Evolutionary conservation across 1,140 invertebrate genomes (phyloP).

Genomic region (Philopotamus ludificatus): DNA sequence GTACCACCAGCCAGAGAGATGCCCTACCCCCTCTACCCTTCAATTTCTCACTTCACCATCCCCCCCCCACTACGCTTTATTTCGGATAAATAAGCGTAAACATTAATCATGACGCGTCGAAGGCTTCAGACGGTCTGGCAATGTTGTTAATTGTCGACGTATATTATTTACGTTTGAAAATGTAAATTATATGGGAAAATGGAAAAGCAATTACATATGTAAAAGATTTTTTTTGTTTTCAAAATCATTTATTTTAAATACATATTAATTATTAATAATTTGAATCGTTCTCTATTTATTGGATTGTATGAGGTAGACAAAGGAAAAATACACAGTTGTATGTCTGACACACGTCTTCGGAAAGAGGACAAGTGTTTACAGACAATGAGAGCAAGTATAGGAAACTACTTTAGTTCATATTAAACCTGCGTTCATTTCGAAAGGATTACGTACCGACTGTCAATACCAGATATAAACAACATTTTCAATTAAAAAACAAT

Average conservation of each 20-base stretch:
- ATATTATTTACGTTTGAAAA: neutral
- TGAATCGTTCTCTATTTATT: too few relatives aligned
- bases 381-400: neutral
- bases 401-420: neutral
- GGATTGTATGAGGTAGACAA: neutral
- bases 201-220: neutral
- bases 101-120: neutral
- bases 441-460: neutral
- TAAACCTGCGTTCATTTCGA: neutral
- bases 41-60: constrained; percentile 15
- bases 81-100: constrained; percentile 17
- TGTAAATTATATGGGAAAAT: neutral
- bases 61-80: neutral
- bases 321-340: neutral
- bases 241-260: too few relatives aligned
- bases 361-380: neutral
- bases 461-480: too few relatives aligned
- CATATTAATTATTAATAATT: too few relatives aligned
- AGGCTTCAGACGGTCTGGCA: too few relatives aligned
- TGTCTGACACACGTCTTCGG: neutral
- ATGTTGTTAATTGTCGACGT: neutral
- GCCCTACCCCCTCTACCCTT: neutral
- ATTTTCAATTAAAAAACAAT: neutral
- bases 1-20: too few relatives aligned
- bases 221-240: too few relatives aligned